A percentile compares a stretch with the other conserved stretches of the same genome.
Evolutionary conservation across 2,113 vertebrate genomes (phyloP).

Genomic region (Eulemur rufifrons): DNA sequence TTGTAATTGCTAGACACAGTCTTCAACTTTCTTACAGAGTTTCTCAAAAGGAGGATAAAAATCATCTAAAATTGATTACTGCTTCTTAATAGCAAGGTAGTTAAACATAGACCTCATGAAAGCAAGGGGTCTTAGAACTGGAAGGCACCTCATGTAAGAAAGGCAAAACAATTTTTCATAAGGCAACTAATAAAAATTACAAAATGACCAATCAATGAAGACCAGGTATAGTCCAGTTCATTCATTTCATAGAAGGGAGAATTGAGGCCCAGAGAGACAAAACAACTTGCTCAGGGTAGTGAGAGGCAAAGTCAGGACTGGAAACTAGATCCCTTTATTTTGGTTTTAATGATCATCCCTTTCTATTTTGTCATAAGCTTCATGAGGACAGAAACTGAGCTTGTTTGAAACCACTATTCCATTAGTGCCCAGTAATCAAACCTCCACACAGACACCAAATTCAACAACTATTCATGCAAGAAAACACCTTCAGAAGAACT

Average conservation of each 20-base stretch:
- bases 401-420: background rate
- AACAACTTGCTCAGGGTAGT: background rate
- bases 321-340: background rate
- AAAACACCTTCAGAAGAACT: too few species aligned
- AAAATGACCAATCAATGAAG: background rate
- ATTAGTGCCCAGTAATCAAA: background rate
- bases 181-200: background rate
- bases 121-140: background rate
- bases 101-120: background rate
- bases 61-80: background rate
- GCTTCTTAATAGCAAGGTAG: background rate
- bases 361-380: background rate
- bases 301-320: background rate
- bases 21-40: background rate
- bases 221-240: background rate
- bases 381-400: background rate
- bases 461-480: too few species aligned
- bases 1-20: background rate
- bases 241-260: background rate
- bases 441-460: too few species aligned
- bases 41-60: background rate
- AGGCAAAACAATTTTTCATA: conserved; percentile 34
- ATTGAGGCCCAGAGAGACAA: background rate
- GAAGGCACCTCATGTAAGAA: background rate
- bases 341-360: background rate